phyloP scores from a whole-genome alignment of 1,140 invertebrate species.

The Latrodectus geometricus region DNA sequence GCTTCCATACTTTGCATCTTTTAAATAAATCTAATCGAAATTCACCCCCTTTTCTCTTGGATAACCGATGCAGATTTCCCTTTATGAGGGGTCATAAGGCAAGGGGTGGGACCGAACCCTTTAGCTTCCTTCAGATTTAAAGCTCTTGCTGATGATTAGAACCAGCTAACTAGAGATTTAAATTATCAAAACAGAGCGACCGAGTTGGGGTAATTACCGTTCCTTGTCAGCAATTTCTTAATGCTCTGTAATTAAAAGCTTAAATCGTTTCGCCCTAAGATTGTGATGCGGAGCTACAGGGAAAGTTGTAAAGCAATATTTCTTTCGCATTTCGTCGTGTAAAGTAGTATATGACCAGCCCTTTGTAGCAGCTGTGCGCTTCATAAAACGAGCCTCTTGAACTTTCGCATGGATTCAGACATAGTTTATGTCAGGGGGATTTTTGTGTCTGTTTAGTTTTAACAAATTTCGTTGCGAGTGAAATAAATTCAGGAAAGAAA shows the following conservation, averaged over 20 bases:
- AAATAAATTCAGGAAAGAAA: background rate
- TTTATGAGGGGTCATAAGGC: slow-evolving; percentile 23
- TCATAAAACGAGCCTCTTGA: background rate
- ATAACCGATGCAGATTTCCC: slow-evolving; percentile 36
- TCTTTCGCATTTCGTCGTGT: slow-evolving; percentile 11
- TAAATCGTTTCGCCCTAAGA: background rate
- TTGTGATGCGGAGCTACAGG: background rate
- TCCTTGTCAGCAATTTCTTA: slow-evolving; percentile 39
- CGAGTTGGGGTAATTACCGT: slow-evolving; percentile 24
- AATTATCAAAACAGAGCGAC: slow-evolving; percentile 41
- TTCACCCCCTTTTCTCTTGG: background rate
- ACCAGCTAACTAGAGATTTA: slow-evolving; percentile 28
- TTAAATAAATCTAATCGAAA: slow-evolving; percentile 28
- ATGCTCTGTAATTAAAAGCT: slow-evolving; percentile 46
- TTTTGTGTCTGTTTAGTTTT: background rate
- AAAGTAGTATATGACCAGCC: background rate
- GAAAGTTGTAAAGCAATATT: slow-evolving; percentile 17
- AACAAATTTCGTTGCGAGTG: background rate
- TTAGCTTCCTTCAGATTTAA: background rate
- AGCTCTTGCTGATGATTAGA: slow-evolving; percentile 16
- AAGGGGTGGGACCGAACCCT: background rate
- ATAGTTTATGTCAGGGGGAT: background rate
- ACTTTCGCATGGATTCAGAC: background rate
- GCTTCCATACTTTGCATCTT: background rate
- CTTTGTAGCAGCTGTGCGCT: background rate